Evolutionary conservation across 1,140 invertebrate species (phyloP), one percentile per base, ranked within the genome.

Genomic region (Plectrocnemia conspersa): DNA sequence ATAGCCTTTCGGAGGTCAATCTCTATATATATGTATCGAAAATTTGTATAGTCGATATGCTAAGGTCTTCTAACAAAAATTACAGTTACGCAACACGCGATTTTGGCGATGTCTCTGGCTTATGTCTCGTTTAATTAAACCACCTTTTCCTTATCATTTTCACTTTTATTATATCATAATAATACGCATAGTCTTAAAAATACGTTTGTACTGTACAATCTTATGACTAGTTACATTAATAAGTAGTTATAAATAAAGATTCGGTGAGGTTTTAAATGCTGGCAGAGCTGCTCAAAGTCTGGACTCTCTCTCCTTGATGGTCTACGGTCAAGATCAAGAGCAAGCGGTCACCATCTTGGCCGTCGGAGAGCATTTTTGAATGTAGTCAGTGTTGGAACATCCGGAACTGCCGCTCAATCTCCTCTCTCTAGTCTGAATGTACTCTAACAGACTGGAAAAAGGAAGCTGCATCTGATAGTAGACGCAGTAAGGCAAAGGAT

Each of bases 381-480:
- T 67, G 66, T 64, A 64, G 72, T 70, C 72, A 70, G 71, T 73
- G 72, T 70, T 68, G 66, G 68, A 69, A n/a, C n/a, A n/a, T n/a
- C n/a, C n/a, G n/a, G 69, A 35, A 77, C 74, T 21, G 3, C 29
- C 36, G 13, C 24, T 18, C 68, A 61, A 4, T 70, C 66, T 46
- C 18, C 44, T 54, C 35, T 65, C n/a, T n/a, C n/a, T n/a, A n/a
- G n/a, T 66, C 40, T 67, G 65, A 19, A 82, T 67, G 42, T 74
- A 75, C 1, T 69, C 73, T 2, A 77, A 64, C 9, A 86, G 68
- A 22, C 81, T 78, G 50, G 74, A 72, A 25, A 88, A 80, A 0
- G 86, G 85, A 55, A 85, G 67, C 62, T 88, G 83, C 50, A 89
- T 79, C 64, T 88, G 86, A 70, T 89, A 89, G 64, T 88, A 89